phyloP scores from a whole-genome alignment of 2,113 vertebrate genomes.

The Balaeniceps rex region DNA sequence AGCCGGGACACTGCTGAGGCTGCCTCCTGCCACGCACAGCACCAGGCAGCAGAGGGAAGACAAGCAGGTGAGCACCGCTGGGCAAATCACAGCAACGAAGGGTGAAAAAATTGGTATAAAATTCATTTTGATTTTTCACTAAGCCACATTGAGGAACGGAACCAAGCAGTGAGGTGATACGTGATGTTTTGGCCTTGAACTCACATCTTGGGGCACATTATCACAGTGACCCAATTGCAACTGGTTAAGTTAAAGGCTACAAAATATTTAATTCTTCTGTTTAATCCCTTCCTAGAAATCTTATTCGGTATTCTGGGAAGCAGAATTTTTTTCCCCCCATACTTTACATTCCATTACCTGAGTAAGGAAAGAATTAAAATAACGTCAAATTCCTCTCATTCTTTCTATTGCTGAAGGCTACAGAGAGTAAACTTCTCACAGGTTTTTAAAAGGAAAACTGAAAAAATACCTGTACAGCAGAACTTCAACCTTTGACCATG shows the following conservation, averaged over 20 bases:
- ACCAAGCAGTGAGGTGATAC: not conserved
- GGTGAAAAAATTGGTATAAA: not conserved
- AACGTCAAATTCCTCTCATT: not conserved
- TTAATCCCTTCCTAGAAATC: not conserved
- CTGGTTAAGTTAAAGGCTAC: not conserved
- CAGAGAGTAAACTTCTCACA: not conserved
- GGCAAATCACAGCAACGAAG: not conserved
- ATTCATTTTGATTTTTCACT: not conserved
- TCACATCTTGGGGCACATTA: not conserved
- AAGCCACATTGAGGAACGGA: not conserved
- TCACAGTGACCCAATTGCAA: not conserved
- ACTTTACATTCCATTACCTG: not conserved
- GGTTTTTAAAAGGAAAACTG: not conserved
- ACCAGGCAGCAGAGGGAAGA: too few relatives aligned
- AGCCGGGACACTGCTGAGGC: not conserved
- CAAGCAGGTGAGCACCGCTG: not conserved
- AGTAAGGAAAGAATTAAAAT: not conserved
- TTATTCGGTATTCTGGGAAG: not conserved
- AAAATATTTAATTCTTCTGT: not conserved
- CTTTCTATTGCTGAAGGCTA: not conserved
- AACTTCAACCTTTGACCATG: not conserved
- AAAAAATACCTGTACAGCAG: not conserved
- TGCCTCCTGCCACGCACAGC: not conserved
- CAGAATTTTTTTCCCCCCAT: not conserved
- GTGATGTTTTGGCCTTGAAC: not conserved